Conservation (phyloP, 64 coral and sea anemone species). For the Montipora foliosa region DNA sequence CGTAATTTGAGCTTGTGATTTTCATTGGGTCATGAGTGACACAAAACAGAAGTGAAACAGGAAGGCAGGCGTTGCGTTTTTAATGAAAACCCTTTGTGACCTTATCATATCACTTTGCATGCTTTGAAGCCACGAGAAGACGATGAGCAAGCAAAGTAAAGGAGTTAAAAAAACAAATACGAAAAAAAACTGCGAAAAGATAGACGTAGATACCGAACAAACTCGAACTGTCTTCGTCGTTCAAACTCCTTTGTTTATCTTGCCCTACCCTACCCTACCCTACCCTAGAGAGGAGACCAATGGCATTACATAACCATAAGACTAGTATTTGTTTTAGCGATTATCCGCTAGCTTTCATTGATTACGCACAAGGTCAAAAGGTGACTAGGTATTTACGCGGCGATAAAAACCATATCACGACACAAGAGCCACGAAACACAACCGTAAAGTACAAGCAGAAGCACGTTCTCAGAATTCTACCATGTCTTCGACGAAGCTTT, state of each 20-base stretch:
- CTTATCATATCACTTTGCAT: no score
- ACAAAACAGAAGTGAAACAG: neutral
- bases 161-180: neutral
- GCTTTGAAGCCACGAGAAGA: no score
- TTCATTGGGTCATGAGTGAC: neutral
- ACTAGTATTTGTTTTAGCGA: conserved; percentile 16
- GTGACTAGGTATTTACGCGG: neutral
- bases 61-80: neutral
- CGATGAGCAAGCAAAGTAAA: neutral
- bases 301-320: neutral
- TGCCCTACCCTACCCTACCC: neutral
- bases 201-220: no score
- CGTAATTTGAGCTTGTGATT: neutral
- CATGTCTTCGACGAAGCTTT: conserved; percentile 37
- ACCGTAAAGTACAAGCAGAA: neutral
- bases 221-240: no score
- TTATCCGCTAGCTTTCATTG: neutral
- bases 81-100: neutral
- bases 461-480: neutral
- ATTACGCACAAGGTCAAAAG: conserved; percentile 1
- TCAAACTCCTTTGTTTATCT: no score
- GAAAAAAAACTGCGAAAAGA: neutral
- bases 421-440: neutral
- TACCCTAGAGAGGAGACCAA: neutral
- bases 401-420: neutral